A percentile compares a stretch with the other conserved stretches of the same genome.
phyloP scores from a whole-genome alignment of 2,797 vertebrate species.

The Distichodus sexfasciatus region DNA sequence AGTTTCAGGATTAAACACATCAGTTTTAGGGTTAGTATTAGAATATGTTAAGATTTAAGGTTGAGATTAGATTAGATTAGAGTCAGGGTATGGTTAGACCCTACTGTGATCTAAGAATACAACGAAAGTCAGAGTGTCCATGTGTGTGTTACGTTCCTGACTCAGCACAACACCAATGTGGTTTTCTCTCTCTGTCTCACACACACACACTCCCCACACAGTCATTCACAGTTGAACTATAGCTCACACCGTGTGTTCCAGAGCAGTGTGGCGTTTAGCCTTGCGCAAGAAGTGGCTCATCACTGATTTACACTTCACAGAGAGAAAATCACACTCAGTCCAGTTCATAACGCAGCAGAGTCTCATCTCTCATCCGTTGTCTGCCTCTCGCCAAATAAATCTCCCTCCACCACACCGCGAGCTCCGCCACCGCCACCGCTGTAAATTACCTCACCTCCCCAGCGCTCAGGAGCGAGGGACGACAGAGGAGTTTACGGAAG shows the following conservation, averaged over 20 bases:
- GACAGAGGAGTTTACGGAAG: not conserved
- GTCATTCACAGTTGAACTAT: not conserved
- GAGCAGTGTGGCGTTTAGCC: not conserved
- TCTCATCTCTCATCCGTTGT: not conserved
- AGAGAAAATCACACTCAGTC: not conserved
- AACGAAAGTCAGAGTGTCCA: conserved; percentile 6
- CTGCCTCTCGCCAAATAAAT: conserved; percentile 2
- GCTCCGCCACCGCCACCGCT: too few species aligned
- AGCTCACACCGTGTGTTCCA: not conserved
- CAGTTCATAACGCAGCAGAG: not conserved
- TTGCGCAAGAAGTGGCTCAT: not conserved
- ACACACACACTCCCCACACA: not conserved
- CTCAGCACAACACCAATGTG: not conserved
- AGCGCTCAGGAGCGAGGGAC: too few species aligned
- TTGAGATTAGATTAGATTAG: too few species aligned
- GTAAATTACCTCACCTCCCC: too few species aligned
- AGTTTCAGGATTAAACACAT: too few species aligned
- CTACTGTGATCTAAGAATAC: too few species aligned
- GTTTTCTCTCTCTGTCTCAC: not conserved
- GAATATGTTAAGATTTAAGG: too few species aligned
- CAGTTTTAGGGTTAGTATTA: too few species aligned
- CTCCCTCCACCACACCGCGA: too few species aligned
- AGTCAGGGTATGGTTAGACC: too few species aligned
- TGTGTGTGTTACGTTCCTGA: conserved; percentile 17
- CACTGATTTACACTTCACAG: not conserved